A percentile compares a stretch with the other conserved stretches of the same genome.
Conservation (phyloP, 2,113 vertebrate genomes). For the Cromileptes altivelis region DNA sequence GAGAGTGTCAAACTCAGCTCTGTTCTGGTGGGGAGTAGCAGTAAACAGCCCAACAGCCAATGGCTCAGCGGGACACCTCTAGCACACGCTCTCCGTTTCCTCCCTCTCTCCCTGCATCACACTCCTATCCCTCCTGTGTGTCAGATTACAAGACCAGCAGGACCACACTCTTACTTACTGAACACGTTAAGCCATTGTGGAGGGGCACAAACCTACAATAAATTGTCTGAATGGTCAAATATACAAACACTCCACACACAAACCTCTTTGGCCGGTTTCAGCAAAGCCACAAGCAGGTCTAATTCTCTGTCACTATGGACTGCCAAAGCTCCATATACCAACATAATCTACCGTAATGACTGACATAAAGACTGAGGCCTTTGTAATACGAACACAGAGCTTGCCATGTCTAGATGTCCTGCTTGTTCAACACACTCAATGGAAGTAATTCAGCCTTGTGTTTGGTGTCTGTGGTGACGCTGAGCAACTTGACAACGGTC, state of each 20-base stretch:
- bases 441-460: neutral
- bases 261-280: conserved; percentile 1
- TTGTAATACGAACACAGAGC: neutral
- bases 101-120: conserved; percentile 32
- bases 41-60: conserved; percentile 50
- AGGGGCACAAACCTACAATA: conserved; percentile 17
- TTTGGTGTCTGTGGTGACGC: neutral
- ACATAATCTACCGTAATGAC: neutral
- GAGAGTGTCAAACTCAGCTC: conserved; percentile 16
- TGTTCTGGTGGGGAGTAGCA: conserved; percentile 32
- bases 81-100: conserved; percentile 26
- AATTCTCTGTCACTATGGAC: neutral
- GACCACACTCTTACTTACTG: conserved; percentile 15
- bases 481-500: neutral
- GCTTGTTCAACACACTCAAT: neutral
- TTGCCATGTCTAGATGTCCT: neutral
- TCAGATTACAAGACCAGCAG: conserved; percentile 64
- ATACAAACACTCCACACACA: neutral
- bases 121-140: conserved; percentile 32
- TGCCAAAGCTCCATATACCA: neutral
- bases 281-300: neutral
- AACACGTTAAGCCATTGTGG: conserved; percentile 27
- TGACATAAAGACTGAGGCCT: neutral
- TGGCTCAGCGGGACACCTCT: conserved; percentile 29
- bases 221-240: conserved; percentile 2